A percentile compares a stretch with the other conserved stretches of the same genome.
phyloP scores from a whole-genome alignment of 2,797 vertebrate genomes.

The Brachyrhaphis roseni region DNA sequence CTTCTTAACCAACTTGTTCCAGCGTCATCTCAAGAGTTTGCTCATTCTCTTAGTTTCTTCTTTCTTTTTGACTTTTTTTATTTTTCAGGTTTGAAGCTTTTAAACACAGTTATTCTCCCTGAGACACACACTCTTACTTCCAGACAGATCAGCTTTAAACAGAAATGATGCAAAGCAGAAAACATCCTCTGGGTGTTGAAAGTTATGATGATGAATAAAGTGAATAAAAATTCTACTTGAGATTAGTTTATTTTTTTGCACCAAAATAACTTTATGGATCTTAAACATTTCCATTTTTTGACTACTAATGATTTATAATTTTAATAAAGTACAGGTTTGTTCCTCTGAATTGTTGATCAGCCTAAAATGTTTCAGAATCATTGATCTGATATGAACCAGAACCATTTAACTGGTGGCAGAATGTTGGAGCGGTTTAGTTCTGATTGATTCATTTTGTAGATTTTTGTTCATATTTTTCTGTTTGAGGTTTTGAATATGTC shows the following conservation, averaged over 20 bases:
- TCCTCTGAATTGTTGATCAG: neutral
- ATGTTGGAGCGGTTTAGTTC: too few species aligned
- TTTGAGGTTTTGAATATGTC: neutral
- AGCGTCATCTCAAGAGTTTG: neutral
- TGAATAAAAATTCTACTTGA: neutral
- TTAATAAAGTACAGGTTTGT: neutral
- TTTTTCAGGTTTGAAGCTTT: neutral
- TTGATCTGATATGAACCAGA: too few species aligned
- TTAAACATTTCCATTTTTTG: neutral
- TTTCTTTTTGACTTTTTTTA: neutral
- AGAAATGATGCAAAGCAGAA: neutral
- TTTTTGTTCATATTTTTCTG: too few species aligned
- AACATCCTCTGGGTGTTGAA: neutral
- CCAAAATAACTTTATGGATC: neutral
- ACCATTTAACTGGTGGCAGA: too few species aligned
- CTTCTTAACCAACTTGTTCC: neutral
- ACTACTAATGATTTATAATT: neutral
- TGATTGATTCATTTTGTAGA: too few species aligned
- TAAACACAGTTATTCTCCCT: neutral
- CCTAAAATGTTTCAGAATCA: too few species aligned
- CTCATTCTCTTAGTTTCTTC: neutral
- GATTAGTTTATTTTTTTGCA: neutral
- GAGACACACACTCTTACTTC: neutral
- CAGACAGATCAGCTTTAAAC: neutral
- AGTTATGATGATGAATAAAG: neutral